Evolutionary conservation across 2,888 invertebrate genomes (phyloP), one percentile per base, ranked within the genome.

Genomic region (Melangyna quadrimaculata): DNA sequence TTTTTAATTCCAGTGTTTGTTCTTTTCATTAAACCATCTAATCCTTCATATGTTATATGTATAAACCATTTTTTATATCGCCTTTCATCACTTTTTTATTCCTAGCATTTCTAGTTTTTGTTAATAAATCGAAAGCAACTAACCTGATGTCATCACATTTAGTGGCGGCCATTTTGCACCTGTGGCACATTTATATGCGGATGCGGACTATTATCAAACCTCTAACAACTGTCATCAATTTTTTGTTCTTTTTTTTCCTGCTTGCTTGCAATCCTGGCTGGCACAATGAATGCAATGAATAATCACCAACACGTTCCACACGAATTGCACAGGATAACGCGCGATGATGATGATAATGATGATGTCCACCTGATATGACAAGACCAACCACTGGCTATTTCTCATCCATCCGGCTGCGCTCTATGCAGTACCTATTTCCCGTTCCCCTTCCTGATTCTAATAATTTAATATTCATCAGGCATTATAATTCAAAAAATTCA

Each of bases 401-500:
- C 51, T 51, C 67, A 67, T 67, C 51, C 53, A 53, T 53, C 43
- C 37, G 55, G 63, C 45, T 43, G 32, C n/a, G 32, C n/a, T n/a
- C 45, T 19, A 65, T 69, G 67, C 22, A 22, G 27, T 9, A 24
- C 14, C 19, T 35, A 27, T 55, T 73, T 73, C 32, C 40, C 48
- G 24, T 61, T 40, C 35, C 43, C 32, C 6, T 43, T 63, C 35
- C 27, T 29, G 12, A 61, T 69, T 79, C 79, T 84, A 84, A 79
- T 84, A 84, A 79, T 79, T 84, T 79, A 84, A 79, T 84, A 84
- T 84, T 84, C 84, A 84, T 72, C 84, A 79, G 55, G 40, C 84
- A 84, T 84, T 84, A n/a, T n/a, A 84, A 75, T 77, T 77, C 75
- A 72, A 67, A 67, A 67, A 67, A 67, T 32, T 12, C 32, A 65